Conservation (phyloP, 2,888 invertebrate genomes). For the Smittia aterrima region DNA sequence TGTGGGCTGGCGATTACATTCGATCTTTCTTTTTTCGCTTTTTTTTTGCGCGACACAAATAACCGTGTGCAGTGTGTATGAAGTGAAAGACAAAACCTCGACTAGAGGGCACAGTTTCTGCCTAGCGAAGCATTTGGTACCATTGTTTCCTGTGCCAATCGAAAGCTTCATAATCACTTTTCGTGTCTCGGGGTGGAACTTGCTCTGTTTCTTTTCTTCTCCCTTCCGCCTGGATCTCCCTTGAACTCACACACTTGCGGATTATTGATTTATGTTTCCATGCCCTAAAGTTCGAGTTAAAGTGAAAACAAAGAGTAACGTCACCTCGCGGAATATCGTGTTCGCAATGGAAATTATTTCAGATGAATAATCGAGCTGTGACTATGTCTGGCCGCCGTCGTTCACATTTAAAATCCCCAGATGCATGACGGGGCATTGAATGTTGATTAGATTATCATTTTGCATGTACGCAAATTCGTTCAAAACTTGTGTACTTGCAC, state of each 20-base stretch:
- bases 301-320: conserved; percentile 20
- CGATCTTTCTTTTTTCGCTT: not conserved
- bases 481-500: not conserved
- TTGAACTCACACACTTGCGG: conserved; percentile 27
- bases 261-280: conserved; percentile 34
- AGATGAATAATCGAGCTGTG: conserved; percentile 9
- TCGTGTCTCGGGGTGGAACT: not conserved
- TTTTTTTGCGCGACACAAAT: conserved; percentile 14
- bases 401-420: not conserved
- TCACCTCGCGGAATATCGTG: conserved; percentile 6
- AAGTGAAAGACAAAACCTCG: conserved; percentile 1
- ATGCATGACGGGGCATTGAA: conserved; percentile 11
- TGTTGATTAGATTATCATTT: conserved; percentile 20
- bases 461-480: conserved; percentile 23
- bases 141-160: conserved; percentile 19
- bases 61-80: conserved; percentile 10
- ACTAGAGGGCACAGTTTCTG: not conserved
- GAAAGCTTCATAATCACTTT: not conserved
- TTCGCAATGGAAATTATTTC: conserved; percentile 8
- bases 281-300: not conserved
- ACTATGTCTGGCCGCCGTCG: not conserved
- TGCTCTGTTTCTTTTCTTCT: not conserved
- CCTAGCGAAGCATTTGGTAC: not conserved
- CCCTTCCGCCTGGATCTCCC: not conserved
- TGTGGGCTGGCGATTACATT: conserved; percentile 1